These are phyloP conservation scores for Drosophila anomelani DNA, from an alignment of 2,888 invertebrate genomes.

Conservation along the genomic window DNA sequence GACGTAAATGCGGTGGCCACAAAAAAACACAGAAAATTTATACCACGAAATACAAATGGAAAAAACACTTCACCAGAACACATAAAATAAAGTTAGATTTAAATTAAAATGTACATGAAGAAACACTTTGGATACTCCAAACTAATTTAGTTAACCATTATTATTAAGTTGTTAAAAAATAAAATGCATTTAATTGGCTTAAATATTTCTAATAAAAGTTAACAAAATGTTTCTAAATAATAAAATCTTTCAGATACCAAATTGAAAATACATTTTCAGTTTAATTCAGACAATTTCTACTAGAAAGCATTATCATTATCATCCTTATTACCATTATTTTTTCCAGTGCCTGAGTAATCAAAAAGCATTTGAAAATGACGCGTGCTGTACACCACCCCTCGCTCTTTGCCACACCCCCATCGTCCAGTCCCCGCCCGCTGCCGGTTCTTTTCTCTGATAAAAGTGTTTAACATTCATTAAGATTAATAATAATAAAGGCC, in stretches of 20 bases:
- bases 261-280: too few relatives aligned
- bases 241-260: too few relatives aligned
- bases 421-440: conserved; percentile 2
- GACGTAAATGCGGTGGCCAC: conserved; percentile 64
- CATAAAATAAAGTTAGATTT: background rate
- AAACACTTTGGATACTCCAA: background rate
- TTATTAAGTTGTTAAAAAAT: too few relatives aligned
- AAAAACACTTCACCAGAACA: conserved; percentile 19
- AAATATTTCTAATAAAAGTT: too few relatives aligned
- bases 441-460: conserved; percentile 63
- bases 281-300: too few relatives aligned
- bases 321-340: background rate
- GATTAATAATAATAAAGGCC: conserved; percentile 73
- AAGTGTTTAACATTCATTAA: conserved; percentile 81
- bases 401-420: conserved; percentile 13
- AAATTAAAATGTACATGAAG: background rate
- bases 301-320: too few relatives aligned
- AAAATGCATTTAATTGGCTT: too few relatives aligned
- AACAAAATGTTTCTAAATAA: too few relatives aligned
- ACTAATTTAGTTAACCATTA: too few relatives aligned
- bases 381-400: conserved; percentile 57
- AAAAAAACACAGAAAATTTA: background rate
- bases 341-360: conserved; percentile 17
- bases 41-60: conserved; percentile 16
- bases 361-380: conserved; percentile 67